Conservation (phyloP, 2,113 vertebrate species). For the Perognathus longimembris region DNA sequence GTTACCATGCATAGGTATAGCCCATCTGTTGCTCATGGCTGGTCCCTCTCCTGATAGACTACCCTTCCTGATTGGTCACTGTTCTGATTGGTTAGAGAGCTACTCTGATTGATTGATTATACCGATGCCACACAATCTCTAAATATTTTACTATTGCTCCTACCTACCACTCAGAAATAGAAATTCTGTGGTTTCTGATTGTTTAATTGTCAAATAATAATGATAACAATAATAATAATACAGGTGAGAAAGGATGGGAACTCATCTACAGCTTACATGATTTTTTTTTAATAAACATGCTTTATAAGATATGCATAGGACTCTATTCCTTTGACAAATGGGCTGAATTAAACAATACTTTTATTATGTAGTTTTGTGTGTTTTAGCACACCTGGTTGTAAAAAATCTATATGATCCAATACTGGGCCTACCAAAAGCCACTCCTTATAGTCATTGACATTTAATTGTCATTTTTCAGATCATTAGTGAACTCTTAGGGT, state of each 20-base stretch:
- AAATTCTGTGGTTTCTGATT: background rate
- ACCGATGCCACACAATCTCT: background rate
- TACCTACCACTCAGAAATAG: background rate
- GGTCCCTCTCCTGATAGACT: background rate
- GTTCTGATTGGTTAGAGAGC: background rate
- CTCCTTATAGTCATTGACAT: background rate
- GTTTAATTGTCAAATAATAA: background rate
- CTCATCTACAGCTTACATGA: background rate
- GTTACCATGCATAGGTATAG: background rate
- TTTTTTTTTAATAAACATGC: constrained; percentile 18
- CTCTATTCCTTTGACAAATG: constrained; percentile 38
- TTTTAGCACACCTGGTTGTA: background rate
- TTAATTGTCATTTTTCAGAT: constrained; percentile 26
- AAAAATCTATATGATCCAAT: background rate
- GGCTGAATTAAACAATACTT: constrained; percentile 21
- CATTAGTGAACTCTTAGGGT: constrained; percentile 3
- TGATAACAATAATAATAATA: background rate
- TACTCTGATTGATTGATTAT: background rate
- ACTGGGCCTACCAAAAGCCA: background rate
- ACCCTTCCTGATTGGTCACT: background rate
- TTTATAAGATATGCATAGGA: background rate
- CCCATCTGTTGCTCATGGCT: background rate
- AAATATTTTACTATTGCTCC: background rate
- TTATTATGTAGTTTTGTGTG: too few relatives aligned
- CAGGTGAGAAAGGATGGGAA: background rate